Base-by-base conservation (phyloP, 2,797 vertebrate genomes). In the Pelochelys cantorii region DNA sequence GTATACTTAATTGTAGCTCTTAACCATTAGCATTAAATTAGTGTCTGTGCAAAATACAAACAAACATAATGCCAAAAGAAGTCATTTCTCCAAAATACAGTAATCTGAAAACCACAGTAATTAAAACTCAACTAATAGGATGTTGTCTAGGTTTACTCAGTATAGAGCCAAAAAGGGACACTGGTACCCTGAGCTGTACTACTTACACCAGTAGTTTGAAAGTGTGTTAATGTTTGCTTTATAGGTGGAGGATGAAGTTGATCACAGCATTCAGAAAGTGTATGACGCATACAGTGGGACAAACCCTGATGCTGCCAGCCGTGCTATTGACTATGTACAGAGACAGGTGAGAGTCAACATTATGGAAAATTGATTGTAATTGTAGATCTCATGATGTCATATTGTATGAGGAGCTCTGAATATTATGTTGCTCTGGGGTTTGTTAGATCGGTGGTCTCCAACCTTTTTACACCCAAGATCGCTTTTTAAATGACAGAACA, bases 291-390 rank as follows among this genome's bases (percentile, higher is more conserved):
- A 99, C 97, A 99, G 99, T 2, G 99, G 99, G 81, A 99, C 99
- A 81, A 99, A 98, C 94, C 98, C 98, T 3, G 99, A 99, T 31
- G 99, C 99, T 78, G 99, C 99, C 18, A 99, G 99, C 94, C 99
- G 99, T 9, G 99, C 99, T 53, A 99, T 99, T 92, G 99, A 99
- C 97, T 99, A 99, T 82, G 99, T 99, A 93, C 99, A 99, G 98
- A 99, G 98, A 93, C 99, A 99, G 99, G 99, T 99, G 96, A 98
- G 98, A 85, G 11, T 0, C 0, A 83, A 62, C 31, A 3, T 0
- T 53, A 1, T 25, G 15, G 56, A 80, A 20, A 37, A 27, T 68
- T 53, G 25, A 34, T 48, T 34, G 42, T 56, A 55, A 34, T 48
- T 71, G 59, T 83, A 34, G 82, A 14, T 68, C 12, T 77, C 74